These are phyloP conservation scores for Priocnemis perturbator DNA, from an alignment of 2,888 invertebrate genomes.

Conservation along the genomic window DNA sequence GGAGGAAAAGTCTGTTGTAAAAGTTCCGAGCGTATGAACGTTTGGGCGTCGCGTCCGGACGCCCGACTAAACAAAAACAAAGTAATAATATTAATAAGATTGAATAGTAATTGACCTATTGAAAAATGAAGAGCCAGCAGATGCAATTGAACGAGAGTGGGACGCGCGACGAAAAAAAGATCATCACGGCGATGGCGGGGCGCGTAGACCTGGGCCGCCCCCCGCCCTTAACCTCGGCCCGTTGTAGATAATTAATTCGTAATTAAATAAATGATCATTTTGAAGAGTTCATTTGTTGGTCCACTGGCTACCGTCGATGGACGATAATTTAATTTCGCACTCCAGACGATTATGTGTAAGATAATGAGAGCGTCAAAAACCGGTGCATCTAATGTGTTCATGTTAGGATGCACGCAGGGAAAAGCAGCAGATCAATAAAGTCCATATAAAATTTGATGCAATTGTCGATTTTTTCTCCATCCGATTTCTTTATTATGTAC, in stretches of 20 bases:
- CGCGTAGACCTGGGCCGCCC: slow-evolving; percentile 75
- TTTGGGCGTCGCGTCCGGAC: no score
- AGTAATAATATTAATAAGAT: no score
- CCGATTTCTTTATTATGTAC: background rate
- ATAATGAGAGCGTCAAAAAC: slow-evolving; percentile 64
- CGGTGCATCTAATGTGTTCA: slow-evolving; percentile 73
- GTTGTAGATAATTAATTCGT: slow-evolving; percentile 74
- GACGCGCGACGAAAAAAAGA: slow-evolving; percentile 70
- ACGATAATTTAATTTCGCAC: slow-evolving; percentile 61
- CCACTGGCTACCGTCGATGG: slow-evolving; percentile 53
- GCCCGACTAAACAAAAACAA: no score
- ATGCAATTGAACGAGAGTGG: slow-evolving; percentile 62
- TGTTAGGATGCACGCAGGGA: slow-evolving; percentile 72
- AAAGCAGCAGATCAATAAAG: slow-evolving; percentile 70
- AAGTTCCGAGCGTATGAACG: slow-evolving; percentile 9
- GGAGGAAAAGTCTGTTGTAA: slow-evolving; percentile 30
- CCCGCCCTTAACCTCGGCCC: slow-evolving; percentile 75
- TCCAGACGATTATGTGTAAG: slow-evolving; percentile 64
- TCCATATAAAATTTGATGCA: slow-evolving; percentile 60
- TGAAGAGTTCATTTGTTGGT: slow-evolving; percentile 51
- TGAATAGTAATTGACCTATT: slow-evolving; percentile 11
- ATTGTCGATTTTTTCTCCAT: background rate
- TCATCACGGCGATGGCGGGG: slow-evolving; percentile 74
- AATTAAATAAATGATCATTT: slow-evolving; percentile 63
- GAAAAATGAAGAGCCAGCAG: slow-evolving; percentile 20